These are phyloP conservation scores for Pollenia angustigena DNA, from an alignment of 2,888 invertebrate genomes.

Conservation along the genomic window DNA sequence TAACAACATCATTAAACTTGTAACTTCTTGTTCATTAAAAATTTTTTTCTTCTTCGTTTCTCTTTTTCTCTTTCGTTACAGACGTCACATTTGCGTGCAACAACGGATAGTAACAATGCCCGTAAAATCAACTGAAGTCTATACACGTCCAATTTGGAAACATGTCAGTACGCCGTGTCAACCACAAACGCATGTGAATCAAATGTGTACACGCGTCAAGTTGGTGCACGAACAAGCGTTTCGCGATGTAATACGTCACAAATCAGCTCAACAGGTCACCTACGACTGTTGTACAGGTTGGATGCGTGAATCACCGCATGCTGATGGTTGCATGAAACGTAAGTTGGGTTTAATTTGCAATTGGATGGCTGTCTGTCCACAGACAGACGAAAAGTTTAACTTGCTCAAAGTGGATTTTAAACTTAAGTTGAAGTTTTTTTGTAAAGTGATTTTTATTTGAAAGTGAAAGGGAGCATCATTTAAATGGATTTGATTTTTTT, in stretches of 20 bases:
- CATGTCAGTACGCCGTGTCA: slow-evolving; percentile 85
- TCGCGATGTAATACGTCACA: slow-evolving; percentile 85
- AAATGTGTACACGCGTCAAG: slow-evolving; percentile 86
- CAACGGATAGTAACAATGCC: slow-evolving; percentile 85
- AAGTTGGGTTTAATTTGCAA: slow-evolving; percentile 79
- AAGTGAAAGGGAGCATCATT: slow-evolving; percentile 16
- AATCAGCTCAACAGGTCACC: slow-evolving; percentile 84
- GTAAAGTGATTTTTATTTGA: slow-evolving; percentile 5
- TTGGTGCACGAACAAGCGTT: slow-evolving; percentile 85
- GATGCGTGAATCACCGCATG: slow-evolving; percentile 85
- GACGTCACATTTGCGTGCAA: slow-evolving; percentile 86
- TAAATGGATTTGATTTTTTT: no score
- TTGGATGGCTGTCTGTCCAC: no score
- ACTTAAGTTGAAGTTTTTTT: no score
- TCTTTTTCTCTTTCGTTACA: slow-evolving; percentile 76
- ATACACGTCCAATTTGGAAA: slow-evolving; percentile 85
- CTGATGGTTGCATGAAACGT: slow-evolving; percentile 88
- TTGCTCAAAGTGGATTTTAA: no score
- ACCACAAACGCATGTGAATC: slow-evolving; percentile 83
- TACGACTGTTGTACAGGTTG: slow-evolving; percentile 87
- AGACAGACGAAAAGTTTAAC: no score
- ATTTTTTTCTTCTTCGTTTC: slow-evolving; percentile 8
- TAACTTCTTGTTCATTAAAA: slow-evolving; percentile 37
- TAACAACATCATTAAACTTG: slow-evolving; percentile 63
- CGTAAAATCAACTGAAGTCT: slow-evolving; percentile 85